Percentiles rank a stretch among this genome's conserved stretches.
phyloP scores from a whole-genome alignment of 2,113 vertebrate genomes.

The Stercorarius parasiticus region DNA sequence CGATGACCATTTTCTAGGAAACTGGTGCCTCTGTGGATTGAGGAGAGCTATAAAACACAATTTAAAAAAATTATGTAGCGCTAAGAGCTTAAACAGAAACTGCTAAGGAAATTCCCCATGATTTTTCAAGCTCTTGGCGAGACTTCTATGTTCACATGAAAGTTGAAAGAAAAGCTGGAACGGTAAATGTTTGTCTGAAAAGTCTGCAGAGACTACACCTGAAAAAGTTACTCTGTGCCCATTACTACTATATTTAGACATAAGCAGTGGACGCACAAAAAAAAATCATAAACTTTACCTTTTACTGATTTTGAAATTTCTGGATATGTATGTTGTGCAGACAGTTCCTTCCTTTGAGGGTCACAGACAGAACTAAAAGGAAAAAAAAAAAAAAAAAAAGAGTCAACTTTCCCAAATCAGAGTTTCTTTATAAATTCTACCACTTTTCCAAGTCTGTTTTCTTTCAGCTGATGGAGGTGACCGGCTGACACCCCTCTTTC shows the following conservation, averaged over 20 bases:
- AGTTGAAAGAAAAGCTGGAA: not conserved
- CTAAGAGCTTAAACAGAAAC: not conserved
- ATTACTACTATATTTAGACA: not conserved
- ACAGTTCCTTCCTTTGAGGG: not conserved
- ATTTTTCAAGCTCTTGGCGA: not conserved
- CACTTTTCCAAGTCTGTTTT: not conserved
- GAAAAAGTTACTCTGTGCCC: not conserved
- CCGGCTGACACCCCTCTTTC: not conserved
- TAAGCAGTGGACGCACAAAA: not conserved
- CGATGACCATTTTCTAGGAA: not conserved
- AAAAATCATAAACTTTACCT: not conserved
- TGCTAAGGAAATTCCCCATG: not conserved
- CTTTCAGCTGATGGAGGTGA: not conserved
- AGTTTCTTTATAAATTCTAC: not conserved
- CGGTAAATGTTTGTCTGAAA: not conserved
- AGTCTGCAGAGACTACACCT: not conserved
- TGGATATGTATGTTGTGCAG: accelerated
- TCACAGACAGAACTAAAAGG: not conserved
- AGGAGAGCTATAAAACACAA: not conserved
- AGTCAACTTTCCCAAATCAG: not conserved
- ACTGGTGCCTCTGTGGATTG: not conserved
- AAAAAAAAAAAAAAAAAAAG: not conserved
- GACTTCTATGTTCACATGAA: not conserved
- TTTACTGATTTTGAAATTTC: not conserved
- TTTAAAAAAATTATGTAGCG: not conserved